Conservation (phyloP, 2,113 vertebrate genomes). For the Urocynchramus pylzowi region DNA sequence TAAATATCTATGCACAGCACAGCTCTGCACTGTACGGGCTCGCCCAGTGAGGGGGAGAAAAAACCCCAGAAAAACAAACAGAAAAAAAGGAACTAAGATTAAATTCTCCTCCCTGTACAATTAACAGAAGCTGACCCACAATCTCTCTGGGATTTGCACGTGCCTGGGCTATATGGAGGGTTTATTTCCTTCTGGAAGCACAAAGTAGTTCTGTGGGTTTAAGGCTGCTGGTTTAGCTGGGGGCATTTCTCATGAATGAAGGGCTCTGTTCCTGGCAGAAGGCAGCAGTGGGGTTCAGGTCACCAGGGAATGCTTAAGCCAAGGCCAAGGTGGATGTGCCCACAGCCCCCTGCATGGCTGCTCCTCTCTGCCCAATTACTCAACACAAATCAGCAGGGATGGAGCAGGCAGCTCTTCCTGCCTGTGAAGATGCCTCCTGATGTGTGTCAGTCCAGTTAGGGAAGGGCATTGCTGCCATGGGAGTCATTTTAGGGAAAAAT, state of each 20-base stretch:
- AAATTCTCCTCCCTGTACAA: not conserved
- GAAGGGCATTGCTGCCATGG: not conserved
- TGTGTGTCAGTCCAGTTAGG: not conserved
- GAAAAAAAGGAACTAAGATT: not conserved
- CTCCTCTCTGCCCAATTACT: not conserved
- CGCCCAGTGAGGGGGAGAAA: accelerated
- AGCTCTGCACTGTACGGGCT: not conserved
- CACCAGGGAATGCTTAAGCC: not conserved
- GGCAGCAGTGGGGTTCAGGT: not conserved
- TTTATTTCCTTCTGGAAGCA: not conserved
- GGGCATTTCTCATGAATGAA: not conserved
- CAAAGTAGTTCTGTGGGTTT: not conserved
- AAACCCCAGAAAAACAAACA: constrained; percentile 10
- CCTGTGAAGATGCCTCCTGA: not conserved
- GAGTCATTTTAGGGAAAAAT: not conserved
- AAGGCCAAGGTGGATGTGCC: not conserved
- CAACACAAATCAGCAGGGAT: not conserved
- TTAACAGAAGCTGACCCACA: not conserved
- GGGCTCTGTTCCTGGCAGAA: not conserved
- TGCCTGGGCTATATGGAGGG: not conserved
- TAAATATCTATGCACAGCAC: not conserved
- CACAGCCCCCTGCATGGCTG: not conserved
- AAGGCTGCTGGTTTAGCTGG: not conserved
- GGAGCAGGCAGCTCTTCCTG: not conserved
- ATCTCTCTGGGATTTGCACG: not conserved